Conservation (phyloP, 2,888 invertebrate species). For the Coleophora flavipennella region DNA sequence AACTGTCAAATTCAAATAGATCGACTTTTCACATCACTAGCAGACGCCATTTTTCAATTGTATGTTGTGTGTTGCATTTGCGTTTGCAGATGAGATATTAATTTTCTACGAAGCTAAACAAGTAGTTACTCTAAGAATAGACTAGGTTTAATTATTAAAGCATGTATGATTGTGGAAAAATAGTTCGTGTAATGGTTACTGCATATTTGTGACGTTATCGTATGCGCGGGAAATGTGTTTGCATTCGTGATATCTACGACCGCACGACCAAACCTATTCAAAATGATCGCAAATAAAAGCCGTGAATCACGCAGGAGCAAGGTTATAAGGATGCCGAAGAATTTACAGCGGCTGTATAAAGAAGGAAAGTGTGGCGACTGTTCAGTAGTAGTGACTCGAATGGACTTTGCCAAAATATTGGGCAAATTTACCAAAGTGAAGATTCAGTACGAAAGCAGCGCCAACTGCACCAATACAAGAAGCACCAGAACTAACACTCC, state of each 20-base stretch:
- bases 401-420: conserved; percentile 66
- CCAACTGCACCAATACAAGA: conserved; percentile 35
- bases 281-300: conserved; percentile 52
- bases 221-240: conserved; percentile 70
- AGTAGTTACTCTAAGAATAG: too few relatives aligned
- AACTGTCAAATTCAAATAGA: neutral
- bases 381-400: conserved; percentile 55
- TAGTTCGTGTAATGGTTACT: conserved; percentile 17
- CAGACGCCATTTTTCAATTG: conserved; percentile 13
- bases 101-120: too few relatives aligned
- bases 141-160: too few relatives aligned
- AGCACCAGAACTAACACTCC: conserved; percentile 22
- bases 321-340: conserved; percentile 43
- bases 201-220: conserved; percentile 25
- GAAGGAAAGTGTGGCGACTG: conserved; percentile 61
- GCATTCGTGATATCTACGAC: conserved; percentile 16
- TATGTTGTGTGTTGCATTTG: conserved; percentile 8
- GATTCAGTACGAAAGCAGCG: conserved; percentile 58
- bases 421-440: conserved; percentile 67
- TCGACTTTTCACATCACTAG: conserved; percentile 6
- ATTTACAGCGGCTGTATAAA: conserved; percentile 51
- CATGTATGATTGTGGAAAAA: neutral
- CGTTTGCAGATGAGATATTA: conserved; percentile 3
- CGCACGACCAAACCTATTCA: conserved; percentile 4
- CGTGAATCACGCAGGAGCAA: conserved; percentile 41